phyloP scores from a whole-genome alignment of 2,797 vertebrate genomes.

The Borostomias antarcticus region DNA sequence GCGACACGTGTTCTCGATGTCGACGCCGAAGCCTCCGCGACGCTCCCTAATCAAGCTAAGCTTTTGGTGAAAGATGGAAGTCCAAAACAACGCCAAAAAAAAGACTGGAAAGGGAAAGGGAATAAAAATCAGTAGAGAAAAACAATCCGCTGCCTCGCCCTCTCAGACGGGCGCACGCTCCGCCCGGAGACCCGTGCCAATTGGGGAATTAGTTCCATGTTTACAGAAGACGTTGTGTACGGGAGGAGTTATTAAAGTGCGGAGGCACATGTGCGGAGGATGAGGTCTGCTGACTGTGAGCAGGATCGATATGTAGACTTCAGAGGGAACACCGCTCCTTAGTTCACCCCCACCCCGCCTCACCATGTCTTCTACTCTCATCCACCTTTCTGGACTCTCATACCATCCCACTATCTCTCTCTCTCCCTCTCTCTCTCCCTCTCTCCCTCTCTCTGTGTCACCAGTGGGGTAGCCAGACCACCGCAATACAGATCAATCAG shows the following conservation, averaged over 20 bases:
- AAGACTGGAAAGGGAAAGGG: too few relatives aligned
- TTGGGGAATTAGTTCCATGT: too few relatives aligned
- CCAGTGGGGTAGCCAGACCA: conserved; percentile 31
- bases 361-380: neutral
- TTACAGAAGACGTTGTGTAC: conserved; percentile 44
- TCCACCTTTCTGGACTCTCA: too few relatives aligned
- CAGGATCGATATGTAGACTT: too few relatives aligned
- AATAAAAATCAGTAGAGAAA: too few relatives aligned
- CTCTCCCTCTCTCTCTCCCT: neutral
- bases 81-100: neutral
- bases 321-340: too few relatives aligned
- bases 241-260: conserved; percentile 61
- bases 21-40: neutral
- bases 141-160: too few relatives aligned
- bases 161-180: too few relatives aligned
- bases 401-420: neutral
- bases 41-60: conserved; percentile 1
- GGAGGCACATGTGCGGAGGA: conserved; percentile 38
- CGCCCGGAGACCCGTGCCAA: too few relatives aligned
- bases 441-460: conserved; percentile 41
- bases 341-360: neutral
- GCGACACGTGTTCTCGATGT: conserved; percentile 17
- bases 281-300: conserved; percentile 52
- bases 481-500: conserved; percentile 60
- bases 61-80: conserved; percentile 7